Evolutionary conservation across 2,888 invertebrate genomes (phyloP).

Genomic region (Litoditis marina): DNA sequence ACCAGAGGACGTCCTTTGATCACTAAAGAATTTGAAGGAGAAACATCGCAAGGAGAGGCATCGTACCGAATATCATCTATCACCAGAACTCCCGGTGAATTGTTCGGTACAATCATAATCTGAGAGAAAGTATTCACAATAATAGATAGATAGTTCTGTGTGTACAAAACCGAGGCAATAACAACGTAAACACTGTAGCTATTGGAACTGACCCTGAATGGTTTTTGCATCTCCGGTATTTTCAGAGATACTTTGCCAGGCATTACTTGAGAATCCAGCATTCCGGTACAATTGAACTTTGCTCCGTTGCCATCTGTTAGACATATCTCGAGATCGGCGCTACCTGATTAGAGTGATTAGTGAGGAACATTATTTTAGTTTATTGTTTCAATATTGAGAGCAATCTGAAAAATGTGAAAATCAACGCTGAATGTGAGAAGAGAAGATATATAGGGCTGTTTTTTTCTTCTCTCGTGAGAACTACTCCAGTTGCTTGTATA

Average conservation of each 20-base stretch:
- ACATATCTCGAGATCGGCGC: constrained; percentile 58
- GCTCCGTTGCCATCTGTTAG: constrained; percentile 40
- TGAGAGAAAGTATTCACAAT: no score
- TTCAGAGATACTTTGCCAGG: constrained; percentile 59
- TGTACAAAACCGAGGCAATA: no score
- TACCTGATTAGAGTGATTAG: constrained; percentile 22
- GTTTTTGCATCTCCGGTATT: constrained; percentile 52
- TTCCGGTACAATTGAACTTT: constrained; percentile 59
- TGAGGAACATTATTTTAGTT: not conserved
- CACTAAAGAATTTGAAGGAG: no score
- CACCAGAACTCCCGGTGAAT: constrained; percentile 48
- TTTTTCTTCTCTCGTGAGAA: no score
- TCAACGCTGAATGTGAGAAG: no score
- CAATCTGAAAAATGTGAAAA: no score
- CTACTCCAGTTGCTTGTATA: no score
- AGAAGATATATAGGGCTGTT: no score
- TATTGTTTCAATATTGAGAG: no score
- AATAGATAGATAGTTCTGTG: no score
- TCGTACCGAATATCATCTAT: constrained; percentile 58
- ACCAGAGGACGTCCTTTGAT: no score
- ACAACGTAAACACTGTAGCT: no score
- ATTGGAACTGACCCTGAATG: constrained; percentile 42
- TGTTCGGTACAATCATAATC: constrained; percentile 53
- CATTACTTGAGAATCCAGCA: constrained; percentile 52
- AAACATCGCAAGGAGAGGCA: constrained; percentile 42